Evolutionary conservation across 2,113 vertebrate genomes (phyloP).

Genomic region (Halcyon malimbica): DNA sequence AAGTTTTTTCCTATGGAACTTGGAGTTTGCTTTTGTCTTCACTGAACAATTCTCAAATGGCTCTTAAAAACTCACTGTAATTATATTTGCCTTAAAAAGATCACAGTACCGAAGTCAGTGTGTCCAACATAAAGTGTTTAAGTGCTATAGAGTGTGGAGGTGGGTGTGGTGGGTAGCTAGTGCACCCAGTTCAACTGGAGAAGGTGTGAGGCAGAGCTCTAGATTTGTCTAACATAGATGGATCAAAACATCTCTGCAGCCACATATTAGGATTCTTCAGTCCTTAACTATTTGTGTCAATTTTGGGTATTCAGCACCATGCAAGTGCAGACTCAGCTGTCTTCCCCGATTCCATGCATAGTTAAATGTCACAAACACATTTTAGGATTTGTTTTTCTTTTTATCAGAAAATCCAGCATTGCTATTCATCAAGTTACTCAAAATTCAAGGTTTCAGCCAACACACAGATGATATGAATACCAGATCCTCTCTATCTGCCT

Average conservation of each 20-base stretch:
- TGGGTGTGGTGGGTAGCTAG: background rate
- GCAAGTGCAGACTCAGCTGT: background rate
- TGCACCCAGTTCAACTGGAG: background rate
- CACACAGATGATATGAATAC: background rate
- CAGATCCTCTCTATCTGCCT: background rate
- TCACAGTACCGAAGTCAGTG: background rate
- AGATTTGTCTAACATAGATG: background rate
- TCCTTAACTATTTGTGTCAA: background rate
- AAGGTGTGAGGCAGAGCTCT: background rate
- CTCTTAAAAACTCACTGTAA: background rate
- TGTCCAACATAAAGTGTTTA: background rate
- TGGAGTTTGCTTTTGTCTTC: background rate
- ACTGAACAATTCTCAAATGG: background rate
- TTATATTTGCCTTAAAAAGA: background rate
- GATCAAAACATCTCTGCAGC: background rate
- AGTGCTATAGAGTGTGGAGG: background rate
- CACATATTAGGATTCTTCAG: background rate
- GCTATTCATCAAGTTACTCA: background rate
- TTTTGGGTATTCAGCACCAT: background rate
- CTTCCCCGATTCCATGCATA: background rate
- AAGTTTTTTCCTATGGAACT: background rate
- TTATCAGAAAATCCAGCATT: background rate
- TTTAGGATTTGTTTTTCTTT: background rate
- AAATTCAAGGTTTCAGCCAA: background rate
- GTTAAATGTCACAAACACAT: background rate